Base-by-base conservation (phyloP, 1,140 invertebrate species). In the Trissolcus basalis region DNA sequence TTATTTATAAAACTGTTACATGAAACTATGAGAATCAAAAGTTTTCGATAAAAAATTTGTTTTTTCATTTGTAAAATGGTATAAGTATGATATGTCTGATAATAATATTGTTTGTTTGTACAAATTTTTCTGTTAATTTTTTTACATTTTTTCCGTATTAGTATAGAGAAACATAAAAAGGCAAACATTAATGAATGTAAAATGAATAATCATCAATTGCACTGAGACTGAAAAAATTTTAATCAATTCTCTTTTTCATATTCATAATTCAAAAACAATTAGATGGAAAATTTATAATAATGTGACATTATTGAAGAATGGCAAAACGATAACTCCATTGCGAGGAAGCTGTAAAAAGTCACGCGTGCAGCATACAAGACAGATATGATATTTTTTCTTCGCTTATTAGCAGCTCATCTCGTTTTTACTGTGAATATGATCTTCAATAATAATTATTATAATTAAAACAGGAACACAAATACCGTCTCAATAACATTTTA, bases 221-320 rank as follows among this genome's bases (percentile, higher is more conserved):
- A 11, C n/a, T n/a, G n/a, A n/a, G n/a, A 4, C n/a, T 4, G 9
- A 39, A 44, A n/a, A 11, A 39, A 11, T 1, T 11, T 4, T 9
- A n/a, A 1, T n/a, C 36, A 39, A n/a, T 39, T 4, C 36, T 4
- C 36, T 13, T 13, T 44, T 44, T 12, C 3, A 7, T 44, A 44
- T 13, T 1, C 0, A 44, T 8, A 4, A 13, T 13, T 44, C 13
- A 14, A 44, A 44, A 13, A 44, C 43, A 44, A 44, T 44, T 43
- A 43, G 39, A 43, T 43, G 39, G 39, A 44, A 44, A 44, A 44
- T 44, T 44, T 13, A 44, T 12, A 44, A 44, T 44, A 44, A 44
- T 12, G 12, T 44, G 43, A 44, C 13, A 44, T 44, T 44, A 12
- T 11, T 12, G 43, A 44, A 12, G n/a, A 44, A 13, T 14, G 43